Conservation (phyloP, 2,888 invertebrate genomes). For the Craniophora ligustri region DNA sequence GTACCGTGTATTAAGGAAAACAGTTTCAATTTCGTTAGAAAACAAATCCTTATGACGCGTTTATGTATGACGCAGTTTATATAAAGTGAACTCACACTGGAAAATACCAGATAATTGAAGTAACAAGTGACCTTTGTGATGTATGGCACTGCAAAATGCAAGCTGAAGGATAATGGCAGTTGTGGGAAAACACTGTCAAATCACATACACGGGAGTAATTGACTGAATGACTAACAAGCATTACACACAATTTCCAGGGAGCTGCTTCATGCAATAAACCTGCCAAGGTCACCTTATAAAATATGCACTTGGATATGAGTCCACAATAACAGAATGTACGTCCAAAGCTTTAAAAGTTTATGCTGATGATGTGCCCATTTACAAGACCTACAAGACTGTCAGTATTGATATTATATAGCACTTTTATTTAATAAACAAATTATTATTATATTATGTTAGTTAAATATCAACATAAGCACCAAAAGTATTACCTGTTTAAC, state of each 20-base stretch:
- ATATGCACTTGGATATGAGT: slow-evolving; percentile 4
- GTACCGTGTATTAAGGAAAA: slow-evolving; percentile 19
- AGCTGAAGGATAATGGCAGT: slow-evolving; percentile 8
- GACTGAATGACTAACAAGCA: slow-evolving; percentile 15
- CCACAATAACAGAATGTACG: too few species aligned
- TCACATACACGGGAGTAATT: slow-evolving; percentile 12
- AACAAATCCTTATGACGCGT: slow-evolving; percentile 33
- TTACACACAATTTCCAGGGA: slow-evolving; percentile 23
- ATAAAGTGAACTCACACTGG: slow-evolving; percentile 42
- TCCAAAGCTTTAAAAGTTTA: too few species aligned
- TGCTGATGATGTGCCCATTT: too few species aligned
- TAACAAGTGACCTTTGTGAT: slow-evolving; percentile 3
- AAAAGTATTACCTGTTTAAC: too few species aligned
- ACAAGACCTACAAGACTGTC: too few species aligned
- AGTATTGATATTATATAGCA: too few species aligned
- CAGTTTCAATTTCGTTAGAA: slow-evolving; percentile 13
- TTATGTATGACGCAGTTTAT: slow-evolving; percentile 46
- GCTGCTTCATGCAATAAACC: slow-evolving; percentile 5
- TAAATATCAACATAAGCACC: too few species aligned
- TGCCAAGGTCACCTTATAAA: slow-evolving; percentile 21
- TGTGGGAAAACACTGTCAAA: slow-evolving; percentile 19
- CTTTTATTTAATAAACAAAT: too few species aligned
- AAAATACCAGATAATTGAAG: slow-evolving; percentile 38
- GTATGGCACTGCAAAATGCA: slow-evolving; percentile 1
- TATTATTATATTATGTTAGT: too few species aligned